Percentiles rank a stretch among this genome's conserved stretches.
Evolutionary conservation across 2,888 invertebrate species (phyloP).

Genomic region (Pseudococcus longispinus): DNA sequence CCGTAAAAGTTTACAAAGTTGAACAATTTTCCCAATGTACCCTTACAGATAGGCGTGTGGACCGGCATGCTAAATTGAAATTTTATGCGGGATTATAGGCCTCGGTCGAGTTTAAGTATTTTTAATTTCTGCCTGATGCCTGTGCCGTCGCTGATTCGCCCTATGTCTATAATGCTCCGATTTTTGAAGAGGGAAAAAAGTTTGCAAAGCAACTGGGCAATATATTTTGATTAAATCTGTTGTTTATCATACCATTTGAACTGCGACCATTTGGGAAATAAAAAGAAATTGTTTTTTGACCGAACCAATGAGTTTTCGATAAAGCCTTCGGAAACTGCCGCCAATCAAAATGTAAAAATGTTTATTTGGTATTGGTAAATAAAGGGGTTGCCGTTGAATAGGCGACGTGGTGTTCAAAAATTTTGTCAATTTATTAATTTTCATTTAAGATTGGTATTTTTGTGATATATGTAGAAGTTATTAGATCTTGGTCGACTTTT

Average conservation of each 20-base stretch:
- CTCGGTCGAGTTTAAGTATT: background rate
- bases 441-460: too few species aligned
- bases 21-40: background rate
- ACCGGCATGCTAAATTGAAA: slow-evolving; percentile 28
- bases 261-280: slow-evolving; percentile 11
- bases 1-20: background rate
- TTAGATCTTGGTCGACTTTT: too few species aligned
- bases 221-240: background rate
- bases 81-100: slow-evolving; percentile 35
- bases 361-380: background rate
- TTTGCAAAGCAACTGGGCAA: background rate
- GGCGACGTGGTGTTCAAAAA: background rate
- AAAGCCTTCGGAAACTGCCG: background rate
- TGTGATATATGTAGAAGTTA: too few species aligned
- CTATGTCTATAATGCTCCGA: background rate
- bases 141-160: too few species aligned
- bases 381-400: background rate
- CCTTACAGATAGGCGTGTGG: background rate
- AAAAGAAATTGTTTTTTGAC: slow-evolving; percentile 17
- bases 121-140: background rate
- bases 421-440: background rate
- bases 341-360: background rate
- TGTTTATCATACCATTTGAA: background rate
- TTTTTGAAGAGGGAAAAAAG: background rate
- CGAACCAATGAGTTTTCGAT: background rate